Percentiles rank a stretch among this genome's conserved stretches.
These are phyloP conservation scores for Celastrina argiolus DNA, from an alignment of 2,888 invertebrate species.

Conservation along the genomic window DNA sequence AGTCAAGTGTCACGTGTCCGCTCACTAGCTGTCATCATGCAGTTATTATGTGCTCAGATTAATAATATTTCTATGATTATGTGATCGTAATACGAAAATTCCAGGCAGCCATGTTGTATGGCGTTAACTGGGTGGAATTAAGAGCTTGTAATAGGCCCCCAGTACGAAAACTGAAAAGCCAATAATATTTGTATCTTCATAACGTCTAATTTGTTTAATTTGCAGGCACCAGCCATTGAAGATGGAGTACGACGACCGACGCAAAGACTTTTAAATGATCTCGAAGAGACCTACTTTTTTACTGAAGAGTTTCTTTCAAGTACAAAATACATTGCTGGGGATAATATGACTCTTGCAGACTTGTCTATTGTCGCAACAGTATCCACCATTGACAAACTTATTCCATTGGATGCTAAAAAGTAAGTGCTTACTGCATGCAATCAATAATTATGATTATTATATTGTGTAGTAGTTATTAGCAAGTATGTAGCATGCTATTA, in stretches of 20 bases:
- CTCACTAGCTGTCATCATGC: no score
- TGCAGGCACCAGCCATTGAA: conserved; percentile 50
- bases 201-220: conserved; percentile 41
- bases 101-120: no score
- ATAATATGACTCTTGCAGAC: conserved; percentile 75
- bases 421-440: conserved; percentile 25
- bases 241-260: conserved; percentile 48
- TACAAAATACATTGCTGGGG: conserved; percentile 69
- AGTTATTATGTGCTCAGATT: no score
- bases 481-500: no score
- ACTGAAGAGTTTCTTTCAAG: conserved; percentile 65
- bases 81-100: no score
- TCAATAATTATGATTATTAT: no score
- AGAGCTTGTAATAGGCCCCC: no score
- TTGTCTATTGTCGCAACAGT: conserved; percentile 58
- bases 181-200: background rate
- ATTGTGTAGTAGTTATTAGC: no score
- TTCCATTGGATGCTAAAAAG: conserved; percentile 43
- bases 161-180: no score
- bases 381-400: conserved; percentile 41
- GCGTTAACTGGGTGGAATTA: no score
- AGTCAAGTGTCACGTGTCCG: no score
- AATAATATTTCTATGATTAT: no score
- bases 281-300: conserved; percentile 64
- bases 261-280: conserved; percentile 48